These are phyloP conservation scores for Philotrypesis tridentata DNA, from an alignment of 1,140 invertebrate genomes.

Conservation along the genomic window DNA sequence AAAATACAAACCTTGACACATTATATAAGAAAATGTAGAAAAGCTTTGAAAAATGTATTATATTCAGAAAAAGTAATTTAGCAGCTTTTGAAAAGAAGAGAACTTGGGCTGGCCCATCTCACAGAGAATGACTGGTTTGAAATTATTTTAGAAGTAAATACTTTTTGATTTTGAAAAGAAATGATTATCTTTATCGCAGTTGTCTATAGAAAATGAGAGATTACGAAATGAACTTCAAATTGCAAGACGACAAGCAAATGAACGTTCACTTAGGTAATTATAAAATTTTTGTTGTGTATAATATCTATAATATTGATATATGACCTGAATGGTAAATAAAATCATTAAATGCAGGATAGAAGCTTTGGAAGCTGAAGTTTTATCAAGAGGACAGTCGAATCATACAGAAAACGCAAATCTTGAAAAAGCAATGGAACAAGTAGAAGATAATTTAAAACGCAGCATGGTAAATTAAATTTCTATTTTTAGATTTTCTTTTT, in stretches of 20 bases:
- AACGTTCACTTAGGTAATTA: slow-evolving; percentile 72
- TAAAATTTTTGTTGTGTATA: slow-evolving; percentile 20
- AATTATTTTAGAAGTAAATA: background rate
- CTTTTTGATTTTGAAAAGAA: slow-evolving; percentile 3
- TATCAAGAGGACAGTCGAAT: slow-evolving; percentile 70
- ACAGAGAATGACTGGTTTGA: too few relatives aligned
- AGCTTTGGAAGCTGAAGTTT: slow-evolving; percentile 75
- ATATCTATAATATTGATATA: background rate
- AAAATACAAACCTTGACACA: too few relatives aligned
- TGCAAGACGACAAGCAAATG: slow-evolving; percentile 72
- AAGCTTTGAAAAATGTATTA: too few relatives aligned
- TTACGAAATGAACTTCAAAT: slow-evolving; percentile 75
- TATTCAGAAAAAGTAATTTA: too few relatives aligned
- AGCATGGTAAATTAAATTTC: slow-evolving; percentile 70
- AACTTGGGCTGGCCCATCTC: too few relatives aligned
- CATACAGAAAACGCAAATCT: slow-evolving; percentile 73
- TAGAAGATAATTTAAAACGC: slow-evolving; percentile 76
- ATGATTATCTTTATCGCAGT: slow-evolving; percentile 54
- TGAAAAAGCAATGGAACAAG: slow-evolving; percentile 76
- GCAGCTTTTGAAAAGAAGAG: too few relatives aligned
- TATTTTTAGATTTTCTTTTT: slow-evolving; percentile 2
- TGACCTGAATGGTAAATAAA: background rate
- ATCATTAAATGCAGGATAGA: slow-evolving; percentile 64
- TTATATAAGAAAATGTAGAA: too few relatives aligned
- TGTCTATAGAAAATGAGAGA: slow-evolving; percentile 76